phyloP scores from a whole-genome alignment of 2,888 invertebrate species.

The Saturnia pavonia region DNA sequence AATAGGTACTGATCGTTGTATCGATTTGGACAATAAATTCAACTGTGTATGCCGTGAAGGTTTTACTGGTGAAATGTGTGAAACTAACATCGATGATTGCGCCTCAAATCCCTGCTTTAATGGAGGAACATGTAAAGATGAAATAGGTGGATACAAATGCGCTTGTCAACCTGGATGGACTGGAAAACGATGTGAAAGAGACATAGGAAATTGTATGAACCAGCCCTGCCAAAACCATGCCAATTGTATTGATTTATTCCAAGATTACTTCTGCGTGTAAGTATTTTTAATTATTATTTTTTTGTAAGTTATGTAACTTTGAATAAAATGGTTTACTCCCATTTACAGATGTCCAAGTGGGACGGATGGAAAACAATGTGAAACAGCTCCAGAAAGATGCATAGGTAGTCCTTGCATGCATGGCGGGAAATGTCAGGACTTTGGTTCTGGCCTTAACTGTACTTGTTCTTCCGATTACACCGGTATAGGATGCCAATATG shows the following conservation, averaged over 20 bases:
- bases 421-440: conserved; percentile 96
- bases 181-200: conserved; percentile 91
- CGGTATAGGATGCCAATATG: conserved; percentile 96
- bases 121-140: conserved; percentile 93
- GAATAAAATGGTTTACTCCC: conserved; percentile 26
- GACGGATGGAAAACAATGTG: conserved; percentile 98
- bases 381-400: conserved; percentile 97
- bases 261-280: conserved; percentile 95
- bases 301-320: neutral
- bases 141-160: conserved; percentile 91
- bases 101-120: conserved; percentile 92
- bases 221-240: conserved; percentile 97
- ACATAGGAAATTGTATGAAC: conserved; percentile 93
- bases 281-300: conserved; percentile 53
- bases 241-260: conserved; percentile 94
- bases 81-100: conserved; percentile 94
- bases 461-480: conserved; percentile 93
- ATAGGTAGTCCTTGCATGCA: conserved; percentile 98
- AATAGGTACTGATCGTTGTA: conserved; percentile 93
- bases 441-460: conserved; percentile 96
- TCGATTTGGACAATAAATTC: conserved; percentile 93
- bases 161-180: conserved; percentile 93
- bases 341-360: conserved; percentile 91
- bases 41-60: conserved; percentile 95
- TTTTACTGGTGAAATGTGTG: conserved; percentile 91